Conservation (phyloP, 2,797 vertebrate species). For the Hephaestus fuliginosus region DNA sequence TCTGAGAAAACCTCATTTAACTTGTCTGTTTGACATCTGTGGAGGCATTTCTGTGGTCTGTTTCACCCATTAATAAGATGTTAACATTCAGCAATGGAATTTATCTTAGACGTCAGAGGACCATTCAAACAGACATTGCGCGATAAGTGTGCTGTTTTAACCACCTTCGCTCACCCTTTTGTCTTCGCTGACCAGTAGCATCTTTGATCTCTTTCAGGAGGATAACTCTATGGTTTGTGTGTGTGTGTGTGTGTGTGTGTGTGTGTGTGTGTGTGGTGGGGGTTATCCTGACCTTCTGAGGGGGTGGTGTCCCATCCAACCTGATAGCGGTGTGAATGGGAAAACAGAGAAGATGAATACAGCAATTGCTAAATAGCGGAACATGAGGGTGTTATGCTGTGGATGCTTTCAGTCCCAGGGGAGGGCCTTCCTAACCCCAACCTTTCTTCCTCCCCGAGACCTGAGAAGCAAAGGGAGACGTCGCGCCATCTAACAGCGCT, state of each 20-base stretch:
- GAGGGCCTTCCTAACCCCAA: conserved; percentile 79
- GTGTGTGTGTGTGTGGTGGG: conserved; percentile 49
- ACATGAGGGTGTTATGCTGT: conserved; percentile 82
- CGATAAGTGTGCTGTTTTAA: conserved; percentile 66
- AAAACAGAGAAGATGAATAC: conserved; percentile 81
- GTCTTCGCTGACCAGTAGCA: conserved; percentile 78
- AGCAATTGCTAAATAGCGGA: conserved; percentile 84
- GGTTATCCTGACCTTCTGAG: conserved; percentile 65
- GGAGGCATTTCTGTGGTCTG: conserved; percentile 45
- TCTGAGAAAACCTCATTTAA: conserved; percentile 25
- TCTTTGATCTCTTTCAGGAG: conserved; percentile 83
- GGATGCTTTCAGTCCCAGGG: conserved; percentile 88
- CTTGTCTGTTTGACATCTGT: conserved; percentile 28
- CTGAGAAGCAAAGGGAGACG: conserved; percentile 78
- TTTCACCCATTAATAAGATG: conserved; percentile 65
- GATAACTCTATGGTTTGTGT: conserved; percentile 37
- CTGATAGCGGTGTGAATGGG: conserved; percentile 81
- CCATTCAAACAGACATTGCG: conserved; percentile 75
- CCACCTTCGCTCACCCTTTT: conserved; percentile 72
- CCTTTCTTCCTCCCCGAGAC: conserved; percentile 73
- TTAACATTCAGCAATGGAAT: conserved; percentile 62
- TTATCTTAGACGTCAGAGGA: conserved; percentile 59
- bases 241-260: conserved; percentile 44
- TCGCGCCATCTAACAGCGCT: conserved; percentile 71
- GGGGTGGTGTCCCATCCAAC: conserved; percentile 73